Base-by-base conservation (phyloP, 2,113 vertebrate species). In the Stictonetta naevosa region DNA sequence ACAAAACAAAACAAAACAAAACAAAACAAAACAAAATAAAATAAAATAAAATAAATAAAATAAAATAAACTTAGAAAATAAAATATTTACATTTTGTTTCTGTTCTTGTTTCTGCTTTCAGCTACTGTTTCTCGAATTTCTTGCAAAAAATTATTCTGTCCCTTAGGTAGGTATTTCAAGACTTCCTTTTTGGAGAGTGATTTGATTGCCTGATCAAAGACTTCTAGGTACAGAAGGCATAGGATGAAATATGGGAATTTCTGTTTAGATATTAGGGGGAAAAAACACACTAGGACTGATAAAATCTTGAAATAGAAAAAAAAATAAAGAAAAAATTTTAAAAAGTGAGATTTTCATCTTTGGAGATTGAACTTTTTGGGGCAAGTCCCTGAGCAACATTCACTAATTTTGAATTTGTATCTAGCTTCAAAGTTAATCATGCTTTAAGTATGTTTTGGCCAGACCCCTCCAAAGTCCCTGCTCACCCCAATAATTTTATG, bases 161-260 rank as follows among this genome's bases (percentile, higher is more conserved):
- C 33, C 59, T 48, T 26, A 22, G 6, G 9, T 10, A 16, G 7
- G 4, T 62, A 40, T 58, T 72, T 48, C 3, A 88, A 6, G 6
- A 46, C 8, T 0, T 69, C 2, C 0, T 53, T 3, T 40, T 58
- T 77, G 16, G 14, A 48, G 13, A 40, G 10, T 1, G 73, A 29
- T 44, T 75, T 38, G 8, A 3, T 34, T 67, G 18, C 23, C 18
- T 59, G 5, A 36, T 55, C 4, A 40, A 38, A 69, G 7, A 46
- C 26, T 80, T 81, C 19, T 2, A 22, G 46, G 46, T 22, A 48
- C 46, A 22, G 46, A 21, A 48, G 10, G 11, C 46, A 48, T 48
- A 22, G 46, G 46, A 48, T 21, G 46, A 22, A 48, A 48, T 48
- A 48, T 22, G 46, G 20, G 20, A 48, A 48, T 48, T 48, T 48